Evolutionary conservation across 2,888 invertebrate genomes (phyloP).

Genomic region (Brenthis ino): DNA sequence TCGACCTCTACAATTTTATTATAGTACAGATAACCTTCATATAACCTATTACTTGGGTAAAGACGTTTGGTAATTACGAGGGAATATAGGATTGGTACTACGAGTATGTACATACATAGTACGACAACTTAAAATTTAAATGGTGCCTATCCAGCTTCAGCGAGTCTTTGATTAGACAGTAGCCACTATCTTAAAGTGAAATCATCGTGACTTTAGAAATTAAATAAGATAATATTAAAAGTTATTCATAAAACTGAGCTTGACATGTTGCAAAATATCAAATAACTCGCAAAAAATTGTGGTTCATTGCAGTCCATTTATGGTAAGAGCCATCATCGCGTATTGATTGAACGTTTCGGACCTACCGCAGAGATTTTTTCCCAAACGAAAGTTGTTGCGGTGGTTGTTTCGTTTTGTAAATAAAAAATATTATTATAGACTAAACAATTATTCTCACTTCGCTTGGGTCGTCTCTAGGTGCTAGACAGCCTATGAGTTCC

Average conservation of each 20-base stretch:
- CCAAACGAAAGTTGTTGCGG: background rate
- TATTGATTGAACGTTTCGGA: conserved; percentile 21
- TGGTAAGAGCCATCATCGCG: conserved; percentile 14
- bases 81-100: too few relatives aligned
- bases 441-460: too few relatives aligned
- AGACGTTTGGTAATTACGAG: too few relatives aligned
- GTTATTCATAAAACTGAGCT: conserved; percentile 2
- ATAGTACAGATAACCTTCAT: too few relatives aligned
- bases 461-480: too few relatives aligned
- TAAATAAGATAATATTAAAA: conserved; percentile 1
- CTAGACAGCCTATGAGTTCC: too few relatives aligned
- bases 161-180: too few relatives aligned
- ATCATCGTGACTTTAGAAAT: background rate
- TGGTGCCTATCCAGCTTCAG: background rate
- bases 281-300: conserved; percentile 21
- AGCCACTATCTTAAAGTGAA: background rate
- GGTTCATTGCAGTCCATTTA: conserved; percentile 21
- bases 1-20: too few relatives aligned
- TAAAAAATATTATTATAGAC: background rate
- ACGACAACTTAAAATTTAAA: too few relatives aligned
- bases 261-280: conserved; percentile 27
- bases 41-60: too few relatives aligned
- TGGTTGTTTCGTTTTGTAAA: background rate
- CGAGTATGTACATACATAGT: too few relatives aligned
- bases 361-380: conserved; percentile 22